Evolutionary conservation across 2,113 vertebrate genomes (phyloP).

Genomic region (Bagarius yarrelli): DNA sequence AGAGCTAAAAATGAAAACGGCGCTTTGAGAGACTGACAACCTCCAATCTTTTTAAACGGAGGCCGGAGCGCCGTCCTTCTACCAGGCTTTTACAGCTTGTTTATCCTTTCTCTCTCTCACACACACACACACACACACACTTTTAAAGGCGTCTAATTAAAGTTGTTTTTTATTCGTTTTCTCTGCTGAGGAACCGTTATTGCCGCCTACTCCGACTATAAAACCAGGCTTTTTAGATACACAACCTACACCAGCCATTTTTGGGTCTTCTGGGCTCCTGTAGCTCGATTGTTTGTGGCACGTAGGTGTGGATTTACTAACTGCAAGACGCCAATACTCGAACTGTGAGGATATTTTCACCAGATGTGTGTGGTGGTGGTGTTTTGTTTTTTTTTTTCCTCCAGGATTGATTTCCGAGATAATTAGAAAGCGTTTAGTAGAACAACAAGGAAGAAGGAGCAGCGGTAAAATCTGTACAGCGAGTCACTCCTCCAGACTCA

Average conservation of each 20-base stretch:
- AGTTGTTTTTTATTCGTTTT: not conserved
- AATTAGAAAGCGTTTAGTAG: not conserved
- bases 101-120: not conserved
- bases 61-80: not conserved
- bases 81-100: not conserved
- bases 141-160: slow-evolving; percentile 5
- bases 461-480: not conserved
- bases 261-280: not conserved
- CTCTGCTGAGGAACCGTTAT: slow-evolving; percentile 6
- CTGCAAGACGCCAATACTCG: not conserved
- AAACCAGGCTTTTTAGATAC: slow-evolving; percentile 32
- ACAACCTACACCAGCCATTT: not conserved
- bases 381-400: no score
- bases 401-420: not conserved
- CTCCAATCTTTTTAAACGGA: not conserved
- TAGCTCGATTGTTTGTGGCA: not conserved
- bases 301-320: not conserved
- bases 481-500: not conserved
- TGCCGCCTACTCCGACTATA: slow-evolving; percentile 12
- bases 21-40: slow-evolving; percentile 33
- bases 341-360: not conserved
- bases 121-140: not conserved
- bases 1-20: slow-evolving; percentile 27
- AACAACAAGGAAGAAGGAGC: not conserved
- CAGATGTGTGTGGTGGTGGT: not conserved